A percentile compares a stretch with the other conserved stretches of the same genome.
Conservation (phyloP, 1,140 invertebrate genomes). For the Sitobion miscanthi region DNA sequence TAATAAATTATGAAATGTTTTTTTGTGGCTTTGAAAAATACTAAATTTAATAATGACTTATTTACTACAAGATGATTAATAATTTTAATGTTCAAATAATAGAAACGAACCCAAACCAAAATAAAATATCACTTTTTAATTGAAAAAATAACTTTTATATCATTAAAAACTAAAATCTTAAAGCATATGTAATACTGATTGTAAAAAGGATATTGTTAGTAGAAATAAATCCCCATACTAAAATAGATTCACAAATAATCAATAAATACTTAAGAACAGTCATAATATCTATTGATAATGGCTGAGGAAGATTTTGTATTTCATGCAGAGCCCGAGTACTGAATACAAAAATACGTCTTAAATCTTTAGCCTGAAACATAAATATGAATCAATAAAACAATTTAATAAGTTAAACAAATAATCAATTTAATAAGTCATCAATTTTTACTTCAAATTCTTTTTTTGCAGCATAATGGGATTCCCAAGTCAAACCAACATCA, state of each 20-base stretch:
- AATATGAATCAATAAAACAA: slow-evolving; percentile 39
- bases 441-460: slow-evolving; percentile 77
- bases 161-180: not conserved
- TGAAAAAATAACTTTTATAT: not conserved
- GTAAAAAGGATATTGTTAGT: slow-evolving; percentile 71
- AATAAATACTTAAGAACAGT: slow-evolving; percentile 72
- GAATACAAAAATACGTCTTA: slow-evolving; percentile 81
- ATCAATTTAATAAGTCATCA: not conserved
- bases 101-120: not conserved
- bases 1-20: not conserved
- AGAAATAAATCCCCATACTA: slow-evolving; percentile 78
- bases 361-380: slow-evolving; percentile 68
- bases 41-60: not conserved
- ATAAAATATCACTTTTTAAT: not conserved
- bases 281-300: slow-evolving; percentile 66
- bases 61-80: too few relatives aligned
- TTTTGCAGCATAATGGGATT: slow-evolving; percentile 84
- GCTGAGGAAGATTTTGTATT: slow-evolving; percentile 66
- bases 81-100: not conserved
- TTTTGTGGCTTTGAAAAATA: not conserved
- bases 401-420: not conserved
- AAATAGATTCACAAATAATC: slow-evolving; percentile 74
- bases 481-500: slow-evolving; percentile 84
- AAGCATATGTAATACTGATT: not conserved
- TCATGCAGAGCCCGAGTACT: slow-evolving; percentile 68